Evolutionary conservation across 2,113 vertebrate species (phyloP).

Genomic region (Microtus pennsylvanicus): DNA sequence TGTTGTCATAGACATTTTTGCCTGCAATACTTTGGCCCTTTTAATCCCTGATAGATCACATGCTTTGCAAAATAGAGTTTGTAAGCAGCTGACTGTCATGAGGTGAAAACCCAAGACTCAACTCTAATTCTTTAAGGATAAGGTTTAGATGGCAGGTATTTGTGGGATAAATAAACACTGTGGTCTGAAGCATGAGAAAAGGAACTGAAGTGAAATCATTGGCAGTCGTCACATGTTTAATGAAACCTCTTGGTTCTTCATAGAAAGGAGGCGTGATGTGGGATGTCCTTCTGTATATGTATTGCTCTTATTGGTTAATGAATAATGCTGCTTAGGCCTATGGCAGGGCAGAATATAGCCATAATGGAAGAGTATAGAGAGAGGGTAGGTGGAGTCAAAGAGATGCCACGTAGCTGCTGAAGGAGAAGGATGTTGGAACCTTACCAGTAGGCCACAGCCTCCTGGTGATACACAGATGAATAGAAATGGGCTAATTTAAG

Average conservation of each 20-base stretch:
- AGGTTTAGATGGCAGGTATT: background rate
- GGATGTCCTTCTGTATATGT: no score
- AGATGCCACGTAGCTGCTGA: no score
- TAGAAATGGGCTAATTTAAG: no score
- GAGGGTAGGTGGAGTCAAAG: no score
- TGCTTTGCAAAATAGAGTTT: background rate
- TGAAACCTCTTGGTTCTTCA: background rate
- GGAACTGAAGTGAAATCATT: background rate
- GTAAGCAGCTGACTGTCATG: background rate
- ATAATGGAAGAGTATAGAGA: no score
- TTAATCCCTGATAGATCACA: background rate
- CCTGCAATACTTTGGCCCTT: no score
- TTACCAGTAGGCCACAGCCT: no score
- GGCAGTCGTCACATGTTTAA: background rate
- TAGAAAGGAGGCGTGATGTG: background rate
- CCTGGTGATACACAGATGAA: no score
- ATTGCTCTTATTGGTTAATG: no score
- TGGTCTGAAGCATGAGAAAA: background rate
- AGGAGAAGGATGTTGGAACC: no score
- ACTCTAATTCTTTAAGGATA: background rate
- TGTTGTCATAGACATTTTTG: background rate
- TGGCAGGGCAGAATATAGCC: no score
- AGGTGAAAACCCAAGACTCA: background rate
- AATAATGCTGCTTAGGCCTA: no score
- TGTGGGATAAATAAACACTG: background rate